A percentile compares a stretch with the other conserved stretches of the same genome.
Evolutionary conservation across 2,888 invertebrate genomes (phyloP).

Genomic region (Oxytorus armatus): DNA sequence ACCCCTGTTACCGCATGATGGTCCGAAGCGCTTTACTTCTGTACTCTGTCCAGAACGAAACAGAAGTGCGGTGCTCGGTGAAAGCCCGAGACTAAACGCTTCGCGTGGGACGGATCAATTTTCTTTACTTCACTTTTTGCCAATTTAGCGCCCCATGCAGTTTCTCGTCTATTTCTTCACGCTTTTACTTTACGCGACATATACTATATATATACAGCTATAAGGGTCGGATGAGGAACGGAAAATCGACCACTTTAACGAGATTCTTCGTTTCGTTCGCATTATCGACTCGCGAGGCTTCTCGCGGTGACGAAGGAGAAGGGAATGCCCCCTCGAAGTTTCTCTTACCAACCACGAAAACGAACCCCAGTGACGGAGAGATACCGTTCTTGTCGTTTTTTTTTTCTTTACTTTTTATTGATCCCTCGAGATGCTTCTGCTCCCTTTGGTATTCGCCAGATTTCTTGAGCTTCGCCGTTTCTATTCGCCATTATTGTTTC

Average conservation of each 20-base stretch:
- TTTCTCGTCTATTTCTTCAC: slow-evolving; percentile 48
- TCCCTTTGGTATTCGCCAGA: too few relatives aligned
- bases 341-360: background rate
- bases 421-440: too few relatives aligned
- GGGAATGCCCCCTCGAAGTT: background rate
- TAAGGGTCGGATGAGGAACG: background rate
- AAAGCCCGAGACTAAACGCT: slow-evolving; percentile 51
- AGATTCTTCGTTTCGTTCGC: slow-evolving; percentile 1
- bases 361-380: background rate
- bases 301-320: background rate
- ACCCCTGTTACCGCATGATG: slow-evolving; percentile 1
- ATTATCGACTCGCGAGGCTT: background rate
- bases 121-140: slow-evolving; percentile 49
- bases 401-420: background rate
- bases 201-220: slow-evolving; percentile 6
- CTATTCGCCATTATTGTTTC: too few relatives aligned
- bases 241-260: background rate
- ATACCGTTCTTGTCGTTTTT: background rate
- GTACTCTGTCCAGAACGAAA: slow-evolving; percentile 35
- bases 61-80: slow-evolving; percentile 21
- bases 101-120: slow-evolving; percentile 58
- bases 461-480: too few relatives aligned
- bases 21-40: slow-evolving; percentile 7
- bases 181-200: slow-evolving; percentile 51
- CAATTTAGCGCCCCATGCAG: slow-evolving; percentile 30